These are phyloP conservation scores for Mionectes olivaceus DNA, from an alignment of 2,797 vertebrate genomes.

Conservation along the genomic window DNA sequence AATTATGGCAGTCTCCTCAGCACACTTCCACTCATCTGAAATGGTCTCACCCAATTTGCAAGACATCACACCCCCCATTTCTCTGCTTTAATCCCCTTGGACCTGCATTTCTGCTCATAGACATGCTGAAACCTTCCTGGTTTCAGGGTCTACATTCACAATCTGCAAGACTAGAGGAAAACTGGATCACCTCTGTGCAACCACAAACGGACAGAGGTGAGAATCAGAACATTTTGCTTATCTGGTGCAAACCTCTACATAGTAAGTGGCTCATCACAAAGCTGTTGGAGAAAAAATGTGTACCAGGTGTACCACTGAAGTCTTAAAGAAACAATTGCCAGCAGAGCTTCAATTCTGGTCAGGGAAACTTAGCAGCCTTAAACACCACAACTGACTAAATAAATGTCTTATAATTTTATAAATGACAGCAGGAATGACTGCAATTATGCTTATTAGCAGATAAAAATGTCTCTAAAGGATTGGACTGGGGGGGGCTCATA, in stretches of 20 bases:
- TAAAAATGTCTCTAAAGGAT: constrained; percentile 53
- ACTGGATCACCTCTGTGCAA: neutral
- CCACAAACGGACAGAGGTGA: neutral
- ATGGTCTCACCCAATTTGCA: neutral
- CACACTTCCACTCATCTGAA: neutral
- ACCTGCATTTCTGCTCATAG: neutral
- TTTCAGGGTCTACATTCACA: neutral
- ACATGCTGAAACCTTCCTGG: neutral
- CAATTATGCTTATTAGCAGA: constrained; percentile 59
- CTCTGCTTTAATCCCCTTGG: neutral
- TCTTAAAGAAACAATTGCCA: neutral
- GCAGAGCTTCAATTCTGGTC: neutral
- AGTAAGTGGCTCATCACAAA: neutral
- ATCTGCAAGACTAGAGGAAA: neutral
- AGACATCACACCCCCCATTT: neutral
- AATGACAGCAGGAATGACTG: constrained; percentile 50
- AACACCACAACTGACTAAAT: constrained; percentile 34
- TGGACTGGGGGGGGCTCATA: constrained; percentile 15
- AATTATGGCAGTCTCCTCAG: neutral
- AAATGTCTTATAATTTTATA: constrained; percentile 49
- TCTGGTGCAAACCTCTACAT: neutral
- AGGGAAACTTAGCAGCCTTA: constrained; percentile 33
- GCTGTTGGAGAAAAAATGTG: neutral
- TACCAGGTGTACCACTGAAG: neutral
- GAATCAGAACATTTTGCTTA: neutral